Evolutionary conservation across 2,888 invertebrate species (phyloP).

Genomic region (Diabrotica balteata): DNA sequence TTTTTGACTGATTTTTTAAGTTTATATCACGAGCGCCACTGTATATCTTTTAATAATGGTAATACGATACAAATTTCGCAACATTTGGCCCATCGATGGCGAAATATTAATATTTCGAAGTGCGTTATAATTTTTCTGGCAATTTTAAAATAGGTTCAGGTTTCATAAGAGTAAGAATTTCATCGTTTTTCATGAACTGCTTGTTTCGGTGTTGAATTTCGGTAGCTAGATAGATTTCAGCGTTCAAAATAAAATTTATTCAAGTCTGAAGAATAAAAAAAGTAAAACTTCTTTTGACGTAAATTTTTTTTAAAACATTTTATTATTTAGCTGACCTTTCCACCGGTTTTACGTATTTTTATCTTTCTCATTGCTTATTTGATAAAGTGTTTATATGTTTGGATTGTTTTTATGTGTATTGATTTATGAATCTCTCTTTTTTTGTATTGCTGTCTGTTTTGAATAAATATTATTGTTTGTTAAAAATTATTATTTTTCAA

Average conservation of each 20-base stretch:
- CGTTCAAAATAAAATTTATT: neutral
- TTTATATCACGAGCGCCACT: neutral
- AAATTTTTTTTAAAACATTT: too few species aligned
- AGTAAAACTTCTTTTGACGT: too few species aligned
- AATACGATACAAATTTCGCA: conserved; percentile 26
- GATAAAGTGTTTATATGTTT: too few species aligned
- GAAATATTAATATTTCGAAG: conserved; percentile 40
- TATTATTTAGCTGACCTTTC: too few species aligned
- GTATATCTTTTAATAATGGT: conserved; percentile 7
- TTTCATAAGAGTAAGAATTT: conserved; percentile 13
- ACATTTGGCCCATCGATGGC: conserved; percentile 29
- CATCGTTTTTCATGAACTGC: conserved; percentile 4
- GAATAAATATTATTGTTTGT: too few species aligned
- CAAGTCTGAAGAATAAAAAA: too few species aligned
- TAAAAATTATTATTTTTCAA: too few species aligned
- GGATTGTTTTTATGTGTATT: too few species aligned
- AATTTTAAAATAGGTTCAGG: conserved; percentile 36
- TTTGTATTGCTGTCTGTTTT: too few species aligned
- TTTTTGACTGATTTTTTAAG: neutral
- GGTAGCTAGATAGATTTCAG: conserved; percentile 10
- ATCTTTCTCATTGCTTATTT: too few species aligned
- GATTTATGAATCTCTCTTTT: too few species aligned
- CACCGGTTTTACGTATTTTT: too few species aligned
- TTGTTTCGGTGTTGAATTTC: conserved; percentile 15
- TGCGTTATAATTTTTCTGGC: conserved; percentile 50